Evolutionary conservation across 2,113 vertebrate species (phyloP).

Genomic region (Oreochromis niloticus): DNA sequence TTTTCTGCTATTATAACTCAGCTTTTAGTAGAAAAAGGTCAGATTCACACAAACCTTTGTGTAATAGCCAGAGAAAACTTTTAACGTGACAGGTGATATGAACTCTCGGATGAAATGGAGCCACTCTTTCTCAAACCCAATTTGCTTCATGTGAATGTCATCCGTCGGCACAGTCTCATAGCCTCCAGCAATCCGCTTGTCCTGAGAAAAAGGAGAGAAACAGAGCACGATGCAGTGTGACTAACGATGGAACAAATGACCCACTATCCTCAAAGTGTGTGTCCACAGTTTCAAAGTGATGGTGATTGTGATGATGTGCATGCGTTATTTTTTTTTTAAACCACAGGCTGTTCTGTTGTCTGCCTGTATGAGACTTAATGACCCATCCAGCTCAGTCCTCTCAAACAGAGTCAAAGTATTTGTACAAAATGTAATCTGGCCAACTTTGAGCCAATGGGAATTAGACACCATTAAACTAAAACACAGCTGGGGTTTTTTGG

Average conservation of each 20-base stretch:
- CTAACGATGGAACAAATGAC: constrained; percentile 37
- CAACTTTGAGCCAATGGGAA: constrained; percentile 18
- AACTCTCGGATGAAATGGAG: constrained; percentile 97
- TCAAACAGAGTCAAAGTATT: neutral
- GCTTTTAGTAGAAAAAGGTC: neutral
- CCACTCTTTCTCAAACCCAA: constrained; percentile 90
- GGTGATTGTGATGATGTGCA: neutral
- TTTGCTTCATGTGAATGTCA: constrained; percentile 97
- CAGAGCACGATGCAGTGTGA: neutral
- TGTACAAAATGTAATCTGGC: neutral
- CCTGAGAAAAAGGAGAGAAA: constrained; percentile 64
- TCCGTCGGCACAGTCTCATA: constrained; percentile 97
- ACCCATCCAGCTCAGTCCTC: constrained; percentile 7
- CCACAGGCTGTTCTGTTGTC: constrained; percentile 13
- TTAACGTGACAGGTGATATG: constrained; percentile 91
- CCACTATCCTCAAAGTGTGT: neutral
- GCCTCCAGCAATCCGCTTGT: constrained; percentile 90
- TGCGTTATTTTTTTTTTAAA: neutral
- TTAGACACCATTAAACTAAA: constrained; percentile 3
- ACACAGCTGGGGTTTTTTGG: neutral
- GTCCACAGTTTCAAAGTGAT: neutral
- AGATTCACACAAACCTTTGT: constrained; percentile 80
- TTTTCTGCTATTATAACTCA: neutral
- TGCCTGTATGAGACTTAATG: constrained; percentile 28
- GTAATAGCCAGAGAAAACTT: constrained; percentile 97